These are phyloP conservation scores for Tipula helvola DNA, from an alignment of 2,888 invertebrate genomes.

Conservation along the genomic window DNA sequence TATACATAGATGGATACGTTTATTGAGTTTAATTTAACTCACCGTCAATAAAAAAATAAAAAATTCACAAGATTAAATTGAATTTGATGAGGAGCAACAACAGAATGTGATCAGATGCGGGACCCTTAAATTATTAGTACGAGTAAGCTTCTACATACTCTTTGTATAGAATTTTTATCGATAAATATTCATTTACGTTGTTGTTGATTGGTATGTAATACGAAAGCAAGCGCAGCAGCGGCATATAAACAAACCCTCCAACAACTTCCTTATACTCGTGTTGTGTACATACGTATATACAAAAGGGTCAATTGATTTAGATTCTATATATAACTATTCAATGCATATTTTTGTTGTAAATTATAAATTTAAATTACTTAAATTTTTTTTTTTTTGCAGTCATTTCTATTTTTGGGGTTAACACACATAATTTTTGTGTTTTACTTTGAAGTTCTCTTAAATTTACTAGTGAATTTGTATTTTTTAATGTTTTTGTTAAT, in stretches of 20 bases:
- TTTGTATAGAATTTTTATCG: neutral
- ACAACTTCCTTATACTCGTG: neutral
- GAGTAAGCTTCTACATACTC: neutral
- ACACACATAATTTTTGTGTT: neutral
- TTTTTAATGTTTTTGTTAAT: neutral
- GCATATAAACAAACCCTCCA: neutral
- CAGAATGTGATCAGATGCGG: neutral
- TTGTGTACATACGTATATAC: neutral
- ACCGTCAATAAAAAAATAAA: neutral
- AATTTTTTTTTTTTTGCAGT: neutral
- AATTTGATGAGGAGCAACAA: neutral
- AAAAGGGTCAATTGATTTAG: neutral
- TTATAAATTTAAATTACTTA: neutral
- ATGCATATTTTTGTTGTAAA: neutral
- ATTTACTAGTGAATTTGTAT: neutral
- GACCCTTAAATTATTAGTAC: neutral
- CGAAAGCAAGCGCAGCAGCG: neutral
- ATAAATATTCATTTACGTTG: slow-evolving; percentile 4
- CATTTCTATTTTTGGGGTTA: slow-evolving; percentile 4
- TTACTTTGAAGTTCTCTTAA: neutral
- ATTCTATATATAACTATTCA: neutral
- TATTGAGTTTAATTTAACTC: neutral
- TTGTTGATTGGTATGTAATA: neutral
- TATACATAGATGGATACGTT: neutral
- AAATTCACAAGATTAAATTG: neutral